phyloP scores from a whole-genome alignment of 2,113 vertebrate genomes.

The Raja brachyura region DNA sequence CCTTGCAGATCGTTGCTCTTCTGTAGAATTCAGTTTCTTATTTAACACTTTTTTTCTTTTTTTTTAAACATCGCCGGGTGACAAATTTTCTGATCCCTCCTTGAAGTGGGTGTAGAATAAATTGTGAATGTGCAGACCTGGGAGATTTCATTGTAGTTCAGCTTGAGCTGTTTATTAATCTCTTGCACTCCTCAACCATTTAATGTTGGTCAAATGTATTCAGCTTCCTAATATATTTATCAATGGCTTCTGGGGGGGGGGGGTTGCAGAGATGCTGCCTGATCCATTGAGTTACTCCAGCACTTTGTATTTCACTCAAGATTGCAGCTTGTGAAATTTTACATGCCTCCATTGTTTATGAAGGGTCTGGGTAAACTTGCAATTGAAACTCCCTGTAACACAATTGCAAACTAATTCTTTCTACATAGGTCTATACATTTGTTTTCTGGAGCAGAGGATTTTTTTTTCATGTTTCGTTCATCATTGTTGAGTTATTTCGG shows the following conservation, averaged over 20 bases:
- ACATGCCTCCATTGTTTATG: not conserved
- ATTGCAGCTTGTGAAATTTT: too few relatives aligned
- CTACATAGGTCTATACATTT: not conserved
- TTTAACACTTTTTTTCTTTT: not conserved
- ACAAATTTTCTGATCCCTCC: not conserved
- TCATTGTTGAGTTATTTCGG: not conserved
- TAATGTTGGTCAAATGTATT: not conserved
- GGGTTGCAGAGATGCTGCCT: too few relatives aligned
- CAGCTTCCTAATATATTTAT: not conserved
- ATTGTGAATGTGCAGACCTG: not conserved
- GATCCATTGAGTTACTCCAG: too few relatives aligned
- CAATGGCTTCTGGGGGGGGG: too few relatives aligned
- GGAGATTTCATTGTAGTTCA: not conserved
- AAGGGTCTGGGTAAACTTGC: not conserved
- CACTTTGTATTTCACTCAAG: too few relatives aligned
- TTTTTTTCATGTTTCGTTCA: not conserved
- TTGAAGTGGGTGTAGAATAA: not conserved
- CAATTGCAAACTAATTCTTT: not conserved
- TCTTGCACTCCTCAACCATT: not conserved
- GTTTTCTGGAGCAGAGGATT: not conserved
- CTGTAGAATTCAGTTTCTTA: not conserved
- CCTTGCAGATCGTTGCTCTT: not conserved
- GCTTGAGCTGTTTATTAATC: not conserved
- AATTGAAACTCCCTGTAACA: not conserved
- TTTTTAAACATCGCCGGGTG: not conserved